Conservation (phyloP, 1,140 invertebrate genomes). For the Drosophila lacteicornis region DNA sequence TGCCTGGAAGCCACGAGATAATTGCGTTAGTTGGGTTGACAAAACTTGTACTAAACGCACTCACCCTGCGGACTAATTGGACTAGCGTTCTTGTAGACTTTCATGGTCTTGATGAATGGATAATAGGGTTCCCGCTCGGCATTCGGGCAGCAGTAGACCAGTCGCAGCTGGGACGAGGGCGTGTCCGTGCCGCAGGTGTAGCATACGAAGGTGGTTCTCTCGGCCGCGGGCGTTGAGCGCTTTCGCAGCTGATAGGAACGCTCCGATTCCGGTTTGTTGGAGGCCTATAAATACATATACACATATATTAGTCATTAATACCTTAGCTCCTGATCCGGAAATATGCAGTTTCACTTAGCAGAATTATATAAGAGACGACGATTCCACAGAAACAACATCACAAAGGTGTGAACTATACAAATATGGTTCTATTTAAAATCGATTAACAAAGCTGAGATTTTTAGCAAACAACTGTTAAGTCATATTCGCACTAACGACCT, state of each 20-base stretch:
- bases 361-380: conserved; percentile 14
- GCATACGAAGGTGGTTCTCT: conserved; percentile 92
- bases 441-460: conserved; percentile 50
- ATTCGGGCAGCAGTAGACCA: conserved; percentile 94
- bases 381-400: conserved; percentile 5
- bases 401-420: conserved; percentile 60
- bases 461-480: conserved; percentile 59
- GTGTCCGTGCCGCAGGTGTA: conserved; percentile 94
- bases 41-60: conserved; percentile 28
- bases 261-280: conserved; percentile 90
- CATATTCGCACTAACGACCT: conserved; percentile 16
- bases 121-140: conserved; percentile 94
- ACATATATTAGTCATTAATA: conserved; percentile 36
- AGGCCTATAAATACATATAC: conserved; percentile 85
- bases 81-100: conserved; percentile 92
- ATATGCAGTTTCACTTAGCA: conserved; percentile 37
- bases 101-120: conserved; percentile 92
- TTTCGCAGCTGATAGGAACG: conserved; percentile 92
- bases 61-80: conserved; percentile 92
- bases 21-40: conserved; percentile 28
- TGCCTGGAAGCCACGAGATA: conserved; percentile 84
- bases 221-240: conserved; percentile 88
- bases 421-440: conserved; percentile 67
- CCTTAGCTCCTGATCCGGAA: background rate
- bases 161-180: conserved; percentile 90